Evolutionary conservation across 2,113 vertebrate genomes (phyloP).

Genomic region (Caracal caracal): DNA sequence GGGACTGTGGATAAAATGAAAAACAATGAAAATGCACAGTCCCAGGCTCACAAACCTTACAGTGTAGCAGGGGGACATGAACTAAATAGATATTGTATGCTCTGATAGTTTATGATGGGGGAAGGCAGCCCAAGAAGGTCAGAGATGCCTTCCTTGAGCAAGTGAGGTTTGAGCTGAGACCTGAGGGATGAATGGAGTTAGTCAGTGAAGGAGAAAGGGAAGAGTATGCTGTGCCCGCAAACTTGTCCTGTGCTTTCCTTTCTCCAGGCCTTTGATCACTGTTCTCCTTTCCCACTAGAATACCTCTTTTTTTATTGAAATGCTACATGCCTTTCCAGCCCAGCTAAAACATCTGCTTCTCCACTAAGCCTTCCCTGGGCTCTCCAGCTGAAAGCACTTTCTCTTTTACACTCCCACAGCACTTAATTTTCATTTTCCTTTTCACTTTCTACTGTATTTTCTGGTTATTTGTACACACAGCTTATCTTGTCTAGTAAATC

Average conservation of each 20-base stretch:
- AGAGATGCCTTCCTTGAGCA: background rate
- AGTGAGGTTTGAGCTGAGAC: background rate
- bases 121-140: background rate
- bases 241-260: background rate
- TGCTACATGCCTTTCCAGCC: background rate
- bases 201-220: background rate
- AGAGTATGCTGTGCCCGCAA: background rate
- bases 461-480: slow-evolving; percentile 5
- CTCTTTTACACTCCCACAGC: background rate
- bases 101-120: background rate
- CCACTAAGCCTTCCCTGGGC: background rate
- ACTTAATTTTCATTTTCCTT: slow-evolving; percentile 11
- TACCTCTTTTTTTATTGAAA: background rate
- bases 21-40: background rate
- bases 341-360: background rate
- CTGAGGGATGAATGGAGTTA: background rate
- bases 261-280: background rate
- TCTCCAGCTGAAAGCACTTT: background rate
- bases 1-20: background rate
- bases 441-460: slow-evolving; percentile 18
- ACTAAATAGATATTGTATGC: background rate
- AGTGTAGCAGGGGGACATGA: background rate
- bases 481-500: slow-evolving; percentile 32
- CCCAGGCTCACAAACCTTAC: background rate
- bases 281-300: background rate